A percentile compares a stretch with the other conserved stretches of the same genome.
These are phyloP conservation scores for Megaceryle alcyon DNA, from an alignment of 2,797 vertebrate species.

Conservation along the genomic window DNA sequence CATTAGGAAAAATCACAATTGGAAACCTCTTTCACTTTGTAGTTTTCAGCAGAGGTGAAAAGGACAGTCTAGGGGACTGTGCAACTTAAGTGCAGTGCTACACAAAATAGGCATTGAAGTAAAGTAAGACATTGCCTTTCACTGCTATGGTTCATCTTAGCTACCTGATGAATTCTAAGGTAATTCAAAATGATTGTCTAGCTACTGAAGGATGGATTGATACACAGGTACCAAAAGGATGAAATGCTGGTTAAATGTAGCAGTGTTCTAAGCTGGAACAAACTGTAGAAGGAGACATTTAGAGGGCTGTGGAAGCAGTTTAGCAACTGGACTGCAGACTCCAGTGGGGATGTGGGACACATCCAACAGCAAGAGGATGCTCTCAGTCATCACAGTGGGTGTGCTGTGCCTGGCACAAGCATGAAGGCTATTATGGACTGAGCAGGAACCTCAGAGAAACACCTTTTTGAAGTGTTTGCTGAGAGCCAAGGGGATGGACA, in stretches of 20 bases:
- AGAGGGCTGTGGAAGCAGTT: background rate
- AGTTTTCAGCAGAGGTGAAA: background rate
- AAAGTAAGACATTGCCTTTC: background rate
- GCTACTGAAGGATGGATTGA: background rate
- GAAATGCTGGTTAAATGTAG: background rate
- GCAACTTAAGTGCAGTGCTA: background rate
- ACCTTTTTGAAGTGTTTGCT: background rate
- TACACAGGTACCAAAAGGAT: background rate
- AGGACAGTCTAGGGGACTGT: background rate
- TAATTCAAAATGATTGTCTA: background rate
- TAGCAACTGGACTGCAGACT: background rate
- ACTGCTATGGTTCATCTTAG: background rate
- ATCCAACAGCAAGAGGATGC: background rate
- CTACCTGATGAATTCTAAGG: background rate
- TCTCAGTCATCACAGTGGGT: background rate
- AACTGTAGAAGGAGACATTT: background rate
- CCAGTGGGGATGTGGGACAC: background rate
- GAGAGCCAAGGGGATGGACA: background rate
- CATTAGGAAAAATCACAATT: background rate
- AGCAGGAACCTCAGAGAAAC: background rate
- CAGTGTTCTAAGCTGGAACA: background rate
- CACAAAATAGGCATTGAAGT: background rate
- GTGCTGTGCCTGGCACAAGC: background rate
- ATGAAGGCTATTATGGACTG: background rate
- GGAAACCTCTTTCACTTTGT: background rate